Conservation (phyloP, 2,113 vertebrate species). For the Pygathrix nemaeus region DNA sequence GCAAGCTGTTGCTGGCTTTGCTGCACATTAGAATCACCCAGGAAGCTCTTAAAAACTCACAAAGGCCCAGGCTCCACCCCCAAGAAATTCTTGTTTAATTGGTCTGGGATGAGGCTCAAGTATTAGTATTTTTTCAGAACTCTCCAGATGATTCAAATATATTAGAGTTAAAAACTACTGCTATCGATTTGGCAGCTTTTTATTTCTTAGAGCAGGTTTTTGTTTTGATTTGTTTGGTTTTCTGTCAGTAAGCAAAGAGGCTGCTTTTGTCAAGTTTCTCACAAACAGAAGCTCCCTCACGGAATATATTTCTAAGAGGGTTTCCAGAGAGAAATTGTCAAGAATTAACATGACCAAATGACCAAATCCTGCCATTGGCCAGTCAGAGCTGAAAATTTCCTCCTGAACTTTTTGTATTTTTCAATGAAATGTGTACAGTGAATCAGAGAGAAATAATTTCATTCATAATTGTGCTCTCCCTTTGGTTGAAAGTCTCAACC, state of each 20-base stretch:
- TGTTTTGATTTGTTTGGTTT: background rate
- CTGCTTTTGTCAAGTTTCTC: background rate
- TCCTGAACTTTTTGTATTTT: background rate
- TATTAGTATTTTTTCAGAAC: conserved; percentile 13
- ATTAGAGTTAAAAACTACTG: conserved; percentile 6
- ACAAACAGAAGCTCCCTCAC: background rate
- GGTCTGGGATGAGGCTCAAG: background rate
- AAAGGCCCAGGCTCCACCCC: background rate
- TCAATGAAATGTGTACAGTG: background rate
- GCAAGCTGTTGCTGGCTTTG: background rate
- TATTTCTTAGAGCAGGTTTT: background rate
- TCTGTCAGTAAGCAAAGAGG: background rate
- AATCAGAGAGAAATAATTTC: background rate
- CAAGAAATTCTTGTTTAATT: conserved; percentile 45
- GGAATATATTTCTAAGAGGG: background rate
- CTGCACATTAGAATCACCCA: background rate
- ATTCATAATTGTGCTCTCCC: background rate
- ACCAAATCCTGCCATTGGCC: background rate
- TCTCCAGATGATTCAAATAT: background rate
- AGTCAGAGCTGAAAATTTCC: background rate
- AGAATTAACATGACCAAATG: background rate
- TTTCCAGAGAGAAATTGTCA: background rate
- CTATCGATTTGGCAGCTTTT: background rate
- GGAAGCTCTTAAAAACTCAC: background rate
- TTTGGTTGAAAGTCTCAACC: background rate